phyloP scores from a whole-genome alignment of 2,888 invertebrate genomes.

The Antheraea assamensis region DNA sequence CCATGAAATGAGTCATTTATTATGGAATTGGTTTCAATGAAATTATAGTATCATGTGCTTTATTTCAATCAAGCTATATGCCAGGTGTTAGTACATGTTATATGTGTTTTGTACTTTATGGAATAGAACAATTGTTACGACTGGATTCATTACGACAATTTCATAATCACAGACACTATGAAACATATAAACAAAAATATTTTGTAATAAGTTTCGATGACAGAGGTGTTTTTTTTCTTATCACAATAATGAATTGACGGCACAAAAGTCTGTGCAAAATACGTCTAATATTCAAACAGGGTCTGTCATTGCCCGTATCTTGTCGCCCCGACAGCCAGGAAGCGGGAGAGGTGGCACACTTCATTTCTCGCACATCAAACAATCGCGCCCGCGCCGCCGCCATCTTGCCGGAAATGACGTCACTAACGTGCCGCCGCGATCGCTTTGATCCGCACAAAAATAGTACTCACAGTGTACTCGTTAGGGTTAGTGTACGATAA shows the following conservation, averaged over 20 bases:
- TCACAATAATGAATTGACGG: background rate
- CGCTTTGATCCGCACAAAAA: slow-evolving; percentile 79
- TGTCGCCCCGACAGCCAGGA: slow-evolving; percentile 75
- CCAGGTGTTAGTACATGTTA: no score
- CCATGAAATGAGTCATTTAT: no score
- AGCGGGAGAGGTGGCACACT: slow-evolving; percentile 77
- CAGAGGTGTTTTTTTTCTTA: background rate
- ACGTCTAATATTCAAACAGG: slow-evolving; percentile 59
- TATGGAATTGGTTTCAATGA: no score
- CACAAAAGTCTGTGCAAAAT: slow-evolving; percentile 34
- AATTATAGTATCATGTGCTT: no score
- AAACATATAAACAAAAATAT: no score
- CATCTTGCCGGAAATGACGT: slow-evolving; percentile 80
- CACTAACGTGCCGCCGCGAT: slow-evolving; percentile 66
- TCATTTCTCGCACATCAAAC: slow-evolving; percentile 82
- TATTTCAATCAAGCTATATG: no score
- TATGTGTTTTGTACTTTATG: no score
- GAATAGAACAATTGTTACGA: no score
- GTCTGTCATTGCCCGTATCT: slow-evolving; percentile 71
- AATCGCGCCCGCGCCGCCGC: slow-evolving; percentile 69
- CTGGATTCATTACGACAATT: no score
- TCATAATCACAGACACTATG: no score
- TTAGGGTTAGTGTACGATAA: slow-evolving; percentile 8
- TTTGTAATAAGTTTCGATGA: no score
- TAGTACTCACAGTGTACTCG: slow-evolving; percentile 28